phyloP scores from a whole-genome alignment of 2,113 vertebrate genomes.

The Lota lota region DNA sequence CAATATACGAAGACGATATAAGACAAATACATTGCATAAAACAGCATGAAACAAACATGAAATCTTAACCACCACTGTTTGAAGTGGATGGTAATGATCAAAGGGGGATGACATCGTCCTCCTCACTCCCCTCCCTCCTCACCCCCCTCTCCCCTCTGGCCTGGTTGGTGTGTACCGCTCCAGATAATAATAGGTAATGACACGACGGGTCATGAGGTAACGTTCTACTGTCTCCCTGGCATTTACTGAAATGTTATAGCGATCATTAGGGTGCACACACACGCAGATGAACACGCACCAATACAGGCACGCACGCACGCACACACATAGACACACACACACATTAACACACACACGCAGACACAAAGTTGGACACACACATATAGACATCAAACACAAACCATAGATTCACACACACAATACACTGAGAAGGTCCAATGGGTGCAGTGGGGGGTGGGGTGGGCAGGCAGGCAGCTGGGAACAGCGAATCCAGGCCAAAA shows the following conservation, averaged over 20 bases:
- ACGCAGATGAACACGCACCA: conserved; percentile 29
- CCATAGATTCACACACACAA: too few relatives aligned
- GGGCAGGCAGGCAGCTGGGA: conserved; percentile 23
- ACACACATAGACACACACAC: too few relatives aligned
- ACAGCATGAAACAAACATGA: conserved; percentile 46
- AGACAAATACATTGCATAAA: too few relatives aligned
- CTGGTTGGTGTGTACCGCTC: conserved; percentile 39
- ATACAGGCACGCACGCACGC: conserved; percentile 8
- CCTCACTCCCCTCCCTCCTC: conserved; percentile 8
- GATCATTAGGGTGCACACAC: conserved; percentile 19
- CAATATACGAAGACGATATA: too few relatives aligned
- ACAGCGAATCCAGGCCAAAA: conserved; percentile 45
- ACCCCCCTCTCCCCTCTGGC: conserved; percentile 25
- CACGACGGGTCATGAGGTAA: conserved; percentile 31
- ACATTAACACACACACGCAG: too few relatives aligned
- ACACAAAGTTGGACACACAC: too few relatives aligned
- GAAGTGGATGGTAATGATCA: conserved; percentile 49
- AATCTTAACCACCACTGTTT: conserved; percentile 47
- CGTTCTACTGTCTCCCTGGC: conserved; percentile 35
- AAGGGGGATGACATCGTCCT: conserved; percentile 39
- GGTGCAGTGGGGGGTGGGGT: too few relatives aligned
- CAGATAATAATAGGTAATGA: conserved; percentile 37
- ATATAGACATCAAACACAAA: too few relatives aligned
- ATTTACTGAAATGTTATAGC: conserved; percentile 34
- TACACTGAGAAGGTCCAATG: background rate